A percentile compares a stretch with the other conserved stretches of the same genome.
phyloP scores from a whole-genome alignment of 2,888 invertebrate genomes.

The Brachyptera putata region DNA sequence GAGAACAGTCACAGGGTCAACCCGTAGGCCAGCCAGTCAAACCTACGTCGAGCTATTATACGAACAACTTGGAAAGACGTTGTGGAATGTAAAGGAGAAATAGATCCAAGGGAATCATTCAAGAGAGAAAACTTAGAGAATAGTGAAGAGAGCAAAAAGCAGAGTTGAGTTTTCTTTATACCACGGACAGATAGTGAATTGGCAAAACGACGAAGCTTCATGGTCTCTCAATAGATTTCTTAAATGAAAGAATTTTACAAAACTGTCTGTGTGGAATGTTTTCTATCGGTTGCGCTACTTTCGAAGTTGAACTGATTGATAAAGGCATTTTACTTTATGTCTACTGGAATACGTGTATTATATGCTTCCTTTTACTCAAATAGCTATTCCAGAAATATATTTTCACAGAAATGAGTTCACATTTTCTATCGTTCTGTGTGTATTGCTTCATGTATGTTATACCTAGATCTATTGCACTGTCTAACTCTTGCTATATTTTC shows the following conservation, averaged over 20 bases:
- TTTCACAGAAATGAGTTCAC: neutral
- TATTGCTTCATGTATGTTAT: too few species aligned
- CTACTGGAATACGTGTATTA: neutral
- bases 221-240: slow-evolving; percentile 15
- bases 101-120: slow-evolving; percentile 12
- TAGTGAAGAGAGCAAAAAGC: neutral
- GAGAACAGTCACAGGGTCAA: neutral
- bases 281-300: neutral
- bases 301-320: neutral
- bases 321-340: neutral
- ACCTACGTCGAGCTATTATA: neutral
- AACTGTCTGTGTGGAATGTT: slow-evolving; percentile 8
- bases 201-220: slow-evolving; percentile 9
- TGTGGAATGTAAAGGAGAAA: neutral
- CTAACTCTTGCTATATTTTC: too few species aligned
- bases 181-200: slow-evolving; percentile 12
- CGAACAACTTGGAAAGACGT: slow-evolving; percentile 1
- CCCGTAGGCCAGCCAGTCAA: neutral
- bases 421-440: too few species aligned
- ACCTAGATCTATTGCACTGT: too few species aligned
- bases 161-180: neutral
- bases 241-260: slow-evolving; percentile 19
- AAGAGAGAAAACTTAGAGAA: neutral
- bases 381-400: neutral
- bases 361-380: slow-evolving; percentile 4